Evolutionary conservation across 2,113 vertebrate species (phyloP).

Genomic region (Oreochromis tanganicae): DNA sequence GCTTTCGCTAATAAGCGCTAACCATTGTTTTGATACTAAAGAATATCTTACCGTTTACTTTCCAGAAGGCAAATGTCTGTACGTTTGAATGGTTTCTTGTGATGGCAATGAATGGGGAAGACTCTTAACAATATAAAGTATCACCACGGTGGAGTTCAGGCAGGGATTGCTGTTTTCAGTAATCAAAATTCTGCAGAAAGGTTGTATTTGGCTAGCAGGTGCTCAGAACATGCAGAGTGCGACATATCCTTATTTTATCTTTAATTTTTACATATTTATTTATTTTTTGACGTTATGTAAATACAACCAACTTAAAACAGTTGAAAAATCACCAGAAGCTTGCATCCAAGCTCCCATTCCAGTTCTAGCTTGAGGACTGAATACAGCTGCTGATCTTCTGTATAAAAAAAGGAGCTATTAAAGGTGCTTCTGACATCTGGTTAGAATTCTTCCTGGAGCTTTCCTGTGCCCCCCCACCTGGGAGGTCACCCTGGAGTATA

Average conservation of each 20-base stretch:
- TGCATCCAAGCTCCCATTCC: neutral
- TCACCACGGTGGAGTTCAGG: neutral
- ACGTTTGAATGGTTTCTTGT: neutral
- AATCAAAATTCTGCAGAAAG: neutral
- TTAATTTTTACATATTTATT: neutral
- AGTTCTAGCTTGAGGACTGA: neutral
- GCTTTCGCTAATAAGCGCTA: neutral
- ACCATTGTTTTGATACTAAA: neutral
- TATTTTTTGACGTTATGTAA: neutral
- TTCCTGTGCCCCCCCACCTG: neutral
- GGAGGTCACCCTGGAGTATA: neutral
- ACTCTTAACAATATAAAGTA: neutral
- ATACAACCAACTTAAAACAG: neutral
- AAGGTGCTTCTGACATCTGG: neutral
- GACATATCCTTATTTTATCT: neutral
- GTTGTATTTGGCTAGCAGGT: neutral
- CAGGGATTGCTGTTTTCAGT: neutral
- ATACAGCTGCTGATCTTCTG: neutral
- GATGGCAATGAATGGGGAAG: neutral
- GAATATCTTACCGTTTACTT: neutral
- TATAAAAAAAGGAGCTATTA: rapidly evolving
- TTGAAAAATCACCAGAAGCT: neutral
- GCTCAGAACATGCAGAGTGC: neutral
- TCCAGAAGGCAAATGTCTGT: neutral
- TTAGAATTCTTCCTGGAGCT: neutral